Percentiles rank a stretch among this genome's conserved stretches.
Conservation (phyloP, 2,113 vertebrate genomes). For the Pseudopipra pipra region DNA sequence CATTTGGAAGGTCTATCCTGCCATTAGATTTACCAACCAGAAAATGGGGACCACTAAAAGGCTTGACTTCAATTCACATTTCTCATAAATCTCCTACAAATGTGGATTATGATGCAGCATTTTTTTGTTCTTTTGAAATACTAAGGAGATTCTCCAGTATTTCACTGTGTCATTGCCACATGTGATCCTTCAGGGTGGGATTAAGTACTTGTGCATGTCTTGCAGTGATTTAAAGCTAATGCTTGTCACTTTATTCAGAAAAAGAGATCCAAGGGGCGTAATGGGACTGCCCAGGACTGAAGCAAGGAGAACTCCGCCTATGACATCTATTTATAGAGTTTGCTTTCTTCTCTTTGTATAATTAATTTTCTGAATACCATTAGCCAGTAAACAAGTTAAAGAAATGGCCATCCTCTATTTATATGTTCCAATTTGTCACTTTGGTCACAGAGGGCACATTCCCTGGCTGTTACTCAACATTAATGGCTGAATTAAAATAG, state of each 20-base stretch:
- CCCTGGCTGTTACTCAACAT: background rate
- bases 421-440: background rate
- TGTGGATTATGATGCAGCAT: background rate
- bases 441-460: background rate
- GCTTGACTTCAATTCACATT: background rate
- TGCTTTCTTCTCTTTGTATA: background rate
- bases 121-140: background rate
- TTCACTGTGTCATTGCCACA: background rate
- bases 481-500: conserved; percentile 1
- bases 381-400: background rate
- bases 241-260: background rate
- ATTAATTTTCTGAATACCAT: background rate
- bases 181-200: background rate
- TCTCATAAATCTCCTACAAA: conserved; percentile 17
- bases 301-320: background rate
- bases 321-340: background rate
- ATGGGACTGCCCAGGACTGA: background rate
- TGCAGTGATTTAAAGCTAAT: background rate
- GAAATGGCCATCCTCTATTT: background rate
- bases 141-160: background rate
- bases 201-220: background rate
- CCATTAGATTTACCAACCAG: conserved; percentile 29
- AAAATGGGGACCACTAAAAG: conserved; percentile 9
- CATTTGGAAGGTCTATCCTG: background rate
- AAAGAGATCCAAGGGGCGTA: background rate